Base-by-base conservation (phyloP, 2,888 invertebrate genomes). In the Dynastes grantii region DNA sequence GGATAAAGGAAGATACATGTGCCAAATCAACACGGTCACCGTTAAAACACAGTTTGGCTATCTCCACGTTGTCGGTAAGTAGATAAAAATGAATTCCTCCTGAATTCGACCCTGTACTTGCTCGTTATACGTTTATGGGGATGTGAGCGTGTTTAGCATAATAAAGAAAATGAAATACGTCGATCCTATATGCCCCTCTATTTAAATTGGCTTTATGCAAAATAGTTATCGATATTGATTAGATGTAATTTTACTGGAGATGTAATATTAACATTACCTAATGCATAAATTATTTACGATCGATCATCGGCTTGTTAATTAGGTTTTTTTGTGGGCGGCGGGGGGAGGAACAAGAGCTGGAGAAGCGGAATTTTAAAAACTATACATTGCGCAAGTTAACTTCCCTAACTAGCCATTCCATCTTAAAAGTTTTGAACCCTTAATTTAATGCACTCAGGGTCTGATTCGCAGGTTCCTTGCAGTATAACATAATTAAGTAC, bases 21-120 rank as follows among this genome's bases (percentile, higher is more conserved):
- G 96, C 90, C 97, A 96, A 91, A 97, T 96, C 88, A 97, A 96
- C 91, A 97, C 96, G 2, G 96, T 96, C 85, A 95, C 95, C 37
- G 97, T 97, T 78, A 97, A 97, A 90, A 97, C 96, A 76, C 97
- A 97, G 89, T 96, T 96, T 85, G 97, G 97, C 82, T 97, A 95
- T 88, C 92, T 97, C 71, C 95, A 97, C 88, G 97, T 97, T 84
- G 97, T 97, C 78, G 97, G 97, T 97, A 89, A 94, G 94, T 89
- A 11, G 6, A 45, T 45, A 45, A 45, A 45, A 45, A 45, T 11
- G 8, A 45, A 45, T 45, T 11, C 8, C 27, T 63, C n/a, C n/a
- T 8, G 13, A 37, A 61, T 75, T 3, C 37, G 27, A n/a, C 22
- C 70, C 49, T 70, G 51, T 68, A 49, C 37, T 22, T 9, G 16